Evolutionary conservation across 2,113 vertebrate genomes (phyloP).

Genomic region (Pollimyrus isidori): DNA sequence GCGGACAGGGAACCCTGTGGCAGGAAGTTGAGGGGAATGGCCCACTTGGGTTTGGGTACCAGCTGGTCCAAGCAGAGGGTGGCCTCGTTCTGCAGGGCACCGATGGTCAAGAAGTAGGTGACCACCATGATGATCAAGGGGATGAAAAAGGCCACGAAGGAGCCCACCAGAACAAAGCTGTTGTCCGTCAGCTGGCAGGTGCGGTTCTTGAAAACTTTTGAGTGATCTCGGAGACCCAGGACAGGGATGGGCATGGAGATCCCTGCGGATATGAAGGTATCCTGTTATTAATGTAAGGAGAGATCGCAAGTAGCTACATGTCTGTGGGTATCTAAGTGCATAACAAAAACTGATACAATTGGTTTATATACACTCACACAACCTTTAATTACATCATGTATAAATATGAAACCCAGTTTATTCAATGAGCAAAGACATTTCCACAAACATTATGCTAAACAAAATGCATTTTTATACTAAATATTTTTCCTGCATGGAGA

Average conservation of each 20-base stretch:
- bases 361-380: background rate
- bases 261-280: slow-evolving; percentile 53
- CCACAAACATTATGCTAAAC: background rate
- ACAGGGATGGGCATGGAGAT: slow-evolving; percentile 93
- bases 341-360: background rate
- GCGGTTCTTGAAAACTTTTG: slow-evolving; percentile 81
- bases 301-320: background rate
- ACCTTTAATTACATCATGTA: background rate
- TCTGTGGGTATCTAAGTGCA: background rate
- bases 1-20: slow-evolving; percentile 81
- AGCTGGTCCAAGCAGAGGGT: slow-evolving; percentile 74
- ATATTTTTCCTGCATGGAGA: background rate
- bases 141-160: slow-evolving; percentile 90
- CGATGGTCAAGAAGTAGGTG: slow-evolving; percentile 91
- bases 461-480: background rate
- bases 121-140: slow-evolving; percentile 92
- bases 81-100: slow-evolving; percentile 82
- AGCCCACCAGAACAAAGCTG: slow-evolving; percentile 84
- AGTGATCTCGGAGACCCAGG: slow-evolving; percentile 78
- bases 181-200: slow-evolving; percentile 81
- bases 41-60: slow-evolving; percentile 74
- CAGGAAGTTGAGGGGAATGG: slow-evolving; percentile 74
- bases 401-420: background rate
- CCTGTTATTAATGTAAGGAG: background rate
- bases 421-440: background rate